A percentile compares a stretch with the other conserved stretches of the same genome.
Conservation (phyloP, 2,113 vertebrate species). For the Rallus limicola region DNA sequence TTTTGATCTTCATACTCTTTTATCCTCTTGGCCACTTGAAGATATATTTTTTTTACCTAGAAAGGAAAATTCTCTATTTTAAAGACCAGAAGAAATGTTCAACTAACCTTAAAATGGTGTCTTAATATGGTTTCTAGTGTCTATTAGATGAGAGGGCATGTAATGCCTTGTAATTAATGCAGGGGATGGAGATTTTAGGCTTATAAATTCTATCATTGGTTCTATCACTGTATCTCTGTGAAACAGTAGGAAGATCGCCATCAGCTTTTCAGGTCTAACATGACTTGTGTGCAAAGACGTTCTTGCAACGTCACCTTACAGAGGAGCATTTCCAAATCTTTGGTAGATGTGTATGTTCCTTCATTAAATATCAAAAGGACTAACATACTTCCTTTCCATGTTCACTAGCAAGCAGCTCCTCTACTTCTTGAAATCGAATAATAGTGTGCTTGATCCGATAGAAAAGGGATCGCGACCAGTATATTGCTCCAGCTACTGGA, state of each 20-base stretch:
- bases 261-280: not conserved
- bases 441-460: constrained; percentile 82
- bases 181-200: not conserved
- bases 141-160: not conserved
- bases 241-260: not conserved
- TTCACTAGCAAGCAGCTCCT: constrained; percentile 79
- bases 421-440: constrained; percentile 81
- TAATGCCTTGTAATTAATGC: not conserved
- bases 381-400: constrained; percentile 75
- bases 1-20: constrained; percentile 82
- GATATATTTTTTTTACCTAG: constrained; percentile 84
- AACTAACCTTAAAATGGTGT: not conserved
- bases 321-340: not conserved
- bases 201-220: not conserved
- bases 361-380: not conserved
- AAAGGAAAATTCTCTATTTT: not conserved
- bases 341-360: not conserved
- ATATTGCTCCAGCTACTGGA: constrained; percentile 87
- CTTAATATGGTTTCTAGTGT: not conserved
- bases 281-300: not conserved
- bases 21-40: constrained; percentile 78
- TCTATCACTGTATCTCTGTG: not conserved
- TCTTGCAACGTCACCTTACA: not conserved
- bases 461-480: constrained; percentile 86
- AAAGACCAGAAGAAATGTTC: not conserved